phyloP scores from a whole-genome alignment of 2,797 vertebrate genomes.

The Huso huso region DNA sequence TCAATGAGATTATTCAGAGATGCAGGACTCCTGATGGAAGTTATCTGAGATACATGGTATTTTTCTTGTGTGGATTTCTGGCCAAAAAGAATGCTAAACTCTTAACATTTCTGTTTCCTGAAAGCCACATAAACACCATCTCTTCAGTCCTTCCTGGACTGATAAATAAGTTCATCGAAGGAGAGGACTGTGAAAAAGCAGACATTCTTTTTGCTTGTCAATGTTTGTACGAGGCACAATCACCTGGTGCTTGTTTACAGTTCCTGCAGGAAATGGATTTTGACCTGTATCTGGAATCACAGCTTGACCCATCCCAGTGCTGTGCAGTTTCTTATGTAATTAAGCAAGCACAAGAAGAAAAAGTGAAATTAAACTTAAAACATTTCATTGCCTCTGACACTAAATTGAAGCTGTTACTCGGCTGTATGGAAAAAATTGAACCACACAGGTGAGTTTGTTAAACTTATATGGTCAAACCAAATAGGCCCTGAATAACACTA shows the following conservation, averaged over 20 bases:
- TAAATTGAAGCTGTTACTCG: constrained; percentile 24
- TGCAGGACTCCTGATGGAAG: constrained; percentile 28
- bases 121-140: constrained; percentile 14
- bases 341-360: constrained; percentile 12
- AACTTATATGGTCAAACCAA: too few species aligned
- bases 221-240: constrained; percentile 29
- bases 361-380: constrained; percentile 24
- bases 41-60: constrained; percentile 39
- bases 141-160: constrained; percentile 13
- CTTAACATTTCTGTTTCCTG: constrained; percentile 19
- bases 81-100: constrained; percentile 14
- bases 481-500: too few species aligned
- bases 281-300: constrained; percentile 17
- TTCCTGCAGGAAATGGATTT: constrained; percentile 21
- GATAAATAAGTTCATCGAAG: constrained; percentile 15
- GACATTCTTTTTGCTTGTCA: constrained; percentile 23
- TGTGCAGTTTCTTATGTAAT: constrained; percentile 28
- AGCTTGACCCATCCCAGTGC: constrained; percentile 25
- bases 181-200: neutral
- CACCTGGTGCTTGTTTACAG: constrained; percentile 17
- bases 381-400: constrained; percentile 16
- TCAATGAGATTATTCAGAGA: constrained; percentile 26
- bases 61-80: constrained; percentile 35
- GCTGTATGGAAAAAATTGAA: constrained; percentile 21
- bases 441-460: constrained; percentile 16